phyloP scores from a whole-genome alignment of 2,888 invertebrate species.

The Trichopoda pennipes region DNA sequence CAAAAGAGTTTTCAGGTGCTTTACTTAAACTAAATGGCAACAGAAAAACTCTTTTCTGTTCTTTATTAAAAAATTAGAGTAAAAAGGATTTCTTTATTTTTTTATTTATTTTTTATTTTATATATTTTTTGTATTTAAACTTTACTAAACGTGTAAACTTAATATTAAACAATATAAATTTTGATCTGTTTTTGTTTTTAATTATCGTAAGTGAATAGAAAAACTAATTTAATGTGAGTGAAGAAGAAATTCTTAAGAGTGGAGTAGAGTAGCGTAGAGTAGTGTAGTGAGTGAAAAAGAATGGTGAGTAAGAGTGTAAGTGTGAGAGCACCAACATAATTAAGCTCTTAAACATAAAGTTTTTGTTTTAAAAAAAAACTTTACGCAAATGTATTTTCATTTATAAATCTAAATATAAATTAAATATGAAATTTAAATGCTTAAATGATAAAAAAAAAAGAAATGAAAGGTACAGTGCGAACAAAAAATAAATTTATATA shows the following conservation, averaged over 20 bases:
- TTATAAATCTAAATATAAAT: background rate
- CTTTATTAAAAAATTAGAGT: too few species aligned
- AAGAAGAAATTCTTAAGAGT: background rate
- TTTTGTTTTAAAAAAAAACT: background rate
- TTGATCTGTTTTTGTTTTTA: slow-evolving; percentile 17
- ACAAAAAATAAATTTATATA: background rate
- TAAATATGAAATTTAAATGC: slow-evolving; percentile 4
- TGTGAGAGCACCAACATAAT: slow-evolving; percentile 37
- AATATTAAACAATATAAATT: slow-evolving; percentile 53
- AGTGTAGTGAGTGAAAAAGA: slow-evolving; percentile 8
- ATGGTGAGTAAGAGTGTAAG: background rate
- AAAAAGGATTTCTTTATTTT: too few species aligned
- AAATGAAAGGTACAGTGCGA: background rate
- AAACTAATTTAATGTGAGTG: slow-evolving; percentile 25
- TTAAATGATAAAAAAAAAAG: slow-evolving; percentile 33
- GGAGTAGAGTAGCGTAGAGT: too few species aligned
- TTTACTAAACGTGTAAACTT: slow-evolving; percentile 49
- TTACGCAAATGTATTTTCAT: background rate
- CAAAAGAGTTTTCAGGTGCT: too few species aligned
- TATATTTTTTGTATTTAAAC: slow-evolving; percentile 32
- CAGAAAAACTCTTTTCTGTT: too few species aligned
- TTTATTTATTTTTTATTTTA: background rate
- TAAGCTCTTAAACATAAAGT: slow-evolving; percentile 3
- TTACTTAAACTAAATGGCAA: too few species aligned
- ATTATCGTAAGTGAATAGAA: slow-evolving; percentile 1